These are phyloP conservation scores for Thripadectes ignobilis DNA, from an alignment of 2,797 vertebrate genomes.

Conservation along the genomic window DNA sequence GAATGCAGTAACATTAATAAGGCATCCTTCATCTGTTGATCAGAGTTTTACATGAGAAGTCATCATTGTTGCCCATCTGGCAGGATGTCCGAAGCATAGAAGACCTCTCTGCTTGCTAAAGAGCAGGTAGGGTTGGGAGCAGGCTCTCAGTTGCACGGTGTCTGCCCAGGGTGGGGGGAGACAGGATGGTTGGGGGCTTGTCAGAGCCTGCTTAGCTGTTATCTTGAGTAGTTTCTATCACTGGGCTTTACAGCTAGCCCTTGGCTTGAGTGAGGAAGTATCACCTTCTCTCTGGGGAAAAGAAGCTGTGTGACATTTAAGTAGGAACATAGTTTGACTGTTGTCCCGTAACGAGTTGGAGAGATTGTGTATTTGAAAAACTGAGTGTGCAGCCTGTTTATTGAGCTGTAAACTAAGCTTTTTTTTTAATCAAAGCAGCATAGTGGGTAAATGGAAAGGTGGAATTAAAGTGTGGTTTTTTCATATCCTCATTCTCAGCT, in stretches of 20 bases:
- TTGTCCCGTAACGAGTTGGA: background rate
- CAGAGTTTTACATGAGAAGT: background rate
- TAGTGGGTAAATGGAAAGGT: background rate
- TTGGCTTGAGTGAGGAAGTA: background rate
- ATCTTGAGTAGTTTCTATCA: background rate
- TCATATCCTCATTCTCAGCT: background rate
- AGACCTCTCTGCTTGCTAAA: background rate
- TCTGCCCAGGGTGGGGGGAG: background rate
- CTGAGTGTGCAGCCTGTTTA: background rate
- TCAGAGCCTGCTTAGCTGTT: background rate
- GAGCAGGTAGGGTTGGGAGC: conserved; percentile 6
- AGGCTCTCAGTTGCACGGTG: accelerated
- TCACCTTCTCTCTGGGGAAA: background rate
- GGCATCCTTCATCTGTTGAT: conserved; percentile 40
- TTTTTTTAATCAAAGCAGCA: background rate
- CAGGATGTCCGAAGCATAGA: background rate
- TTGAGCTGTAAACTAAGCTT: background rate
- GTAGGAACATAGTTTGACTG: background rate
- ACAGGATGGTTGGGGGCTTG: background rate
- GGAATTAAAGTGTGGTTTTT: background rate
- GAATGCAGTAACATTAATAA: conserved; percentile 6
- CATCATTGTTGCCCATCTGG: background rate
- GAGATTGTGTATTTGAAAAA: background rate
- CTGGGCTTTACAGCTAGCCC: background rate
- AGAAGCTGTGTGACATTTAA: conserved; percentile 6